phyloP scores from a whole-genome alignment of 2,797 vertebrate genomes.

The Scomberomorus guttatus region DNA sequence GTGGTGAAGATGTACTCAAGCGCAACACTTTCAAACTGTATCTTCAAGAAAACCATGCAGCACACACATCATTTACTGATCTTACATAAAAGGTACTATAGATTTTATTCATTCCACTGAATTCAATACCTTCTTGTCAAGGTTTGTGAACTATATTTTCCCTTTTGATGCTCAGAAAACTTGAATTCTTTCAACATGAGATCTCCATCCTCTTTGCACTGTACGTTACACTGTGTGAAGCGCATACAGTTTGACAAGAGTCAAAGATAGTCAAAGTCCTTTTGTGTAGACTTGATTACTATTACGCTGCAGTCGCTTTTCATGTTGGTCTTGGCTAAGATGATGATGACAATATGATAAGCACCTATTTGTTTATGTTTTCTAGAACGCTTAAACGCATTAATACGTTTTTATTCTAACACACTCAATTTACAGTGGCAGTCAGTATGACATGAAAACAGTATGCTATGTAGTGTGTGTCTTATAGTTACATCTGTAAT shows the following conservation, averaged over 20 bases:
- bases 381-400: slow-evolving; percentile 25
- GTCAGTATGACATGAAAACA: background rate
- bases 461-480: background rate
- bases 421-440: background rate
- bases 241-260: slow-evolving; percentile 17
- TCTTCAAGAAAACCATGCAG: slow-evolving; percentile 20
- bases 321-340: slow-evolving; percentile 54
- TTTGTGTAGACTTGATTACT: slow-evolving; percentile 56
- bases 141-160: slow-evolving; percentile 33
- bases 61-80: background rate
- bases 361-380: slow-evolving; percentile 19
- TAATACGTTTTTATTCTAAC: slow-evolving; percentile 20
- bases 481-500: background rate
- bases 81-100: slow-evolving; percentile 8
- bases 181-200: slow-evolving; percentile 29
- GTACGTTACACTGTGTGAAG: background rate
- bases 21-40: background rate
- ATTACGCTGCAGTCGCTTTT: slow-evolving; percentile 36
- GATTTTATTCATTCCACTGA: slow-evolving; percentile 35
- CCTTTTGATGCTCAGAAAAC: slow-evolving; percentile 30
- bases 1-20: background rate
- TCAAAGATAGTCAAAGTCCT: slow-evolving; percentile 54
- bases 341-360: slow-evolving; percentile 37
- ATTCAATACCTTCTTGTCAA: slow-evolving; percentile 34
- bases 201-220: slow-evolving; percentile 17